These are phyloP conservation scores for Poicephalus gulielmi DNA, from an alignment of 2,113 vertebrate genomes.

Conservation along the genomic window DNA sequence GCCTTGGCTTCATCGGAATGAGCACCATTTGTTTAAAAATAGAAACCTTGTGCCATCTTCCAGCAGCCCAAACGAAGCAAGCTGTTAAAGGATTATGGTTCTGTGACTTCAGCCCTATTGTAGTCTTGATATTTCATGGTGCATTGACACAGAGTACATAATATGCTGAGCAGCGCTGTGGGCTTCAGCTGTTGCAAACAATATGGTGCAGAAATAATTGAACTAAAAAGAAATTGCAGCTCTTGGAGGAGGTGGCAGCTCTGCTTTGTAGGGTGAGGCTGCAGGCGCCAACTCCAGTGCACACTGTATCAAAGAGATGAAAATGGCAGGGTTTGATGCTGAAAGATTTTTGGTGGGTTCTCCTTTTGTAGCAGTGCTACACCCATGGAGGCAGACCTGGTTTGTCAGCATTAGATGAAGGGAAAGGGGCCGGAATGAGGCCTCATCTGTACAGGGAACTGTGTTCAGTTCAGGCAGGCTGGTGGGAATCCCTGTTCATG, in stretches of 20 bases:
- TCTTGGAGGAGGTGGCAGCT: neutral
- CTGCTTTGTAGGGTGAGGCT: neutral
- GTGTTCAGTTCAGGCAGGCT: neutral
- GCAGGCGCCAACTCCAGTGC: neutral
- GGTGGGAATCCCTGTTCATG: neutral
- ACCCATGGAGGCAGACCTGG: fast-evolving
- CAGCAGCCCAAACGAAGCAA: conserved; percentile 50
- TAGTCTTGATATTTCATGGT: conserved; percentile 53
- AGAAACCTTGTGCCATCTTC: conserved; percentile 61
- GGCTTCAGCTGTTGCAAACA: conserved; percentile 48
- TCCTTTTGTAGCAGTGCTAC: neutral
- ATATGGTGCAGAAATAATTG: conserved; percentile 55
- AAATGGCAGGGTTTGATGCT: neutral
- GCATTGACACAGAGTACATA: conserved; percentile 1
- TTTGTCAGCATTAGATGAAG: neutral
- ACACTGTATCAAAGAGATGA: neutral
- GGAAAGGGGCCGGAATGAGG: neutral
- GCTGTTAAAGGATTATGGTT: conserved; percentile 46
- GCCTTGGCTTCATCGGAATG: conserved; percentile 37
- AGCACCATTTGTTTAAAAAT: conserved; percentile 64
- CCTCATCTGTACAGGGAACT: fast-evolving
- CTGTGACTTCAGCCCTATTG: conserved; percentile 55
- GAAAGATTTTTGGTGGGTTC: neutral
- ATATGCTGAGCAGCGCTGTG: neutral
- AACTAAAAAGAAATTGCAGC: conserved; percentile 37